These are phyloP conservation scores for Falco punctatus DNA, from an alignment of 2,113 vertebrate genomes.

Conservation along the genomic window DNA sequence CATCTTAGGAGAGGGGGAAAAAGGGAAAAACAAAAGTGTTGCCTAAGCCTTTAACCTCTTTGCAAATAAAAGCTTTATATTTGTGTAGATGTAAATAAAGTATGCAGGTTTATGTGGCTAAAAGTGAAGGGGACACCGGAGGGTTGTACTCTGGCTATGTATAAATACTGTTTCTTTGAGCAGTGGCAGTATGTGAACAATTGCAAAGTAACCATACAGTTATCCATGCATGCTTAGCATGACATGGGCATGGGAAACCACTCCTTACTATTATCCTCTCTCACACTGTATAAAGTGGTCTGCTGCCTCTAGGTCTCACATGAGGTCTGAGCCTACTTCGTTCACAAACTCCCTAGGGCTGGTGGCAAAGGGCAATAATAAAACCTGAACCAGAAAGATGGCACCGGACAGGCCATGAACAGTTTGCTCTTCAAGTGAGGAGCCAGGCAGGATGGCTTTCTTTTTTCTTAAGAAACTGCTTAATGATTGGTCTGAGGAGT, in stretches of 20 bases:
- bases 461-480: neutral
- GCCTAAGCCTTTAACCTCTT: conserved; percentile 26
- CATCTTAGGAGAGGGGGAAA: neutral
- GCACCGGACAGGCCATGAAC: neutral
- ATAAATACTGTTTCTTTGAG: conserved; percentile 47
- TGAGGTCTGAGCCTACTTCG: neutral
- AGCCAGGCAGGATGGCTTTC: neutral
- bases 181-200: neutral
- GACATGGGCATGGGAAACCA: neutral
- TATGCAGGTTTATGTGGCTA: neutral
- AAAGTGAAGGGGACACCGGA: neutral
- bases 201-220: neutral
- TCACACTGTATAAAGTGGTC: neutral
- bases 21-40: neutral
- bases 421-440: neutral
- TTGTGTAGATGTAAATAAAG: conserved; percentile 26
- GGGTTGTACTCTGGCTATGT: neutral
- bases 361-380: neutral
- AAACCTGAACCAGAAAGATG: neutral
- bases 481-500: neutral
- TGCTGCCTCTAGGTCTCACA: neutral
- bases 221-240: neutral
- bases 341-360: neutral
- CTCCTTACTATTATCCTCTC: neutral
- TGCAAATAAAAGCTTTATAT: conserved; percentile 28